Percentiles rank a stretch among this genome's conserved stretches.
Conservation (phyloP, 2,797 vertebrate genomes). For the Limnodromus scolopaceus region DNA sequence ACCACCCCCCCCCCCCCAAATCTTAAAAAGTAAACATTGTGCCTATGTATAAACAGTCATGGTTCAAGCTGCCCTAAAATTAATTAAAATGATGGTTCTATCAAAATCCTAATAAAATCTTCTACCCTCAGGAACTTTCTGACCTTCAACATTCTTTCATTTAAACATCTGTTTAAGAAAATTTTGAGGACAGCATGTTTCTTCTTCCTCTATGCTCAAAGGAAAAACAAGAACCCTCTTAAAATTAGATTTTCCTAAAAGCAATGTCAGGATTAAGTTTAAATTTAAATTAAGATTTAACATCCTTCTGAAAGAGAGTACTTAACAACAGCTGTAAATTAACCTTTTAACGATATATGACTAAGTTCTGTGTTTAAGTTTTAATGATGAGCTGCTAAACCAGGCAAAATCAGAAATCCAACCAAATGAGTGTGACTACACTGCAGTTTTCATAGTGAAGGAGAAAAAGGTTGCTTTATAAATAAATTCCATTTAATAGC, state of each 20-base stretch:
- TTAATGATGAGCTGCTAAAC: background rate
- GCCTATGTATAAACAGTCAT: background rate
- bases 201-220: background rate
- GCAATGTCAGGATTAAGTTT: rapidly evolving
- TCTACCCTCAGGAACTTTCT: background rate
- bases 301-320: background rate
- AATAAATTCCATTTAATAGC: background rate
- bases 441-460: background rate
- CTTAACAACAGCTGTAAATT: background rate
- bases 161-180: background rate
- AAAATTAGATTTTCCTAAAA: background rate
- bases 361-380: background rate
- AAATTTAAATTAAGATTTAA: background rate
- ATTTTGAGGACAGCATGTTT: background rate
- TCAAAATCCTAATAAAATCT: background rate
- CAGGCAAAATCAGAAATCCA: background rate
- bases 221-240: background rate
- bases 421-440: background rate
- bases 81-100: background rate
- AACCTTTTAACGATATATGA: background rate
- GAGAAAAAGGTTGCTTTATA: background rate
- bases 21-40: background rate
- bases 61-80: background rate
- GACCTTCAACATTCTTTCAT: background rate
- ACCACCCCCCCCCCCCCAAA: too few species aligned